Conservation (phyloP, 2,888 invertebrate genomes). For the Cantharis lateralis region DNA sequence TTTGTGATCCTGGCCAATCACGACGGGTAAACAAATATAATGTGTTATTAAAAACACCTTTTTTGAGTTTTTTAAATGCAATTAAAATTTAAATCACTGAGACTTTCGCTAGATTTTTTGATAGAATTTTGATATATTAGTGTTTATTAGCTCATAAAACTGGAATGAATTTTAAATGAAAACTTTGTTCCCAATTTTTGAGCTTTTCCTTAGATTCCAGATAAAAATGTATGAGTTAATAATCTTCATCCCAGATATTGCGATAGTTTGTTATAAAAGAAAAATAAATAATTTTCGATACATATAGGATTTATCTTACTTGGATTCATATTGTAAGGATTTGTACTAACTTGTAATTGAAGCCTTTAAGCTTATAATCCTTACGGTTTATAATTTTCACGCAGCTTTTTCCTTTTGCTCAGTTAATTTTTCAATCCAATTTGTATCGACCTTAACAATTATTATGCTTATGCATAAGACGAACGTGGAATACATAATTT, state of each 20-base stretch:
- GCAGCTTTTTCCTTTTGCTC: neutral
- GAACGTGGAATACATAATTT: neutral
- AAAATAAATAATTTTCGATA: neutral
- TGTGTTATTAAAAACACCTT: no score
- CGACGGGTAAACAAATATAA: no score
- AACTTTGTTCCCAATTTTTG: neutral
- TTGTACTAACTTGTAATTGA: neutral
- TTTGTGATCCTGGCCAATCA: no score
- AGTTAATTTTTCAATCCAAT: neutral
- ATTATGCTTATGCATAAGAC: neutral
- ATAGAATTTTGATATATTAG: no score
- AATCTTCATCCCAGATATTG: neutral
- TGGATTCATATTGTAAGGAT: neutral
- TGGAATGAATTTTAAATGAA: no score
- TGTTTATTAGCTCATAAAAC: no score
- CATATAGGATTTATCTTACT: neutral
- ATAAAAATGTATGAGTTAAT: neutral
- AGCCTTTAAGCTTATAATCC: neutral
- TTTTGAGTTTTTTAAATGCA: no score
- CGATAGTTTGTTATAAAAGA: neutral
- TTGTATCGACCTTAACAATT: neutral
- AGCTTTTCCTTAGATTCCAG: neutral
- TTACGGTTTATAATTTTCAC: neutral
- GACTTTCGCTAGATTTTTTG: no score
- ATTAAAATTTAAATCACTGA: no score